These are phyloP conservation scores for Aricia agestis DNA, from an alignment of 1,140 invertebrate species.

Conservation along the genomic window DNA sequence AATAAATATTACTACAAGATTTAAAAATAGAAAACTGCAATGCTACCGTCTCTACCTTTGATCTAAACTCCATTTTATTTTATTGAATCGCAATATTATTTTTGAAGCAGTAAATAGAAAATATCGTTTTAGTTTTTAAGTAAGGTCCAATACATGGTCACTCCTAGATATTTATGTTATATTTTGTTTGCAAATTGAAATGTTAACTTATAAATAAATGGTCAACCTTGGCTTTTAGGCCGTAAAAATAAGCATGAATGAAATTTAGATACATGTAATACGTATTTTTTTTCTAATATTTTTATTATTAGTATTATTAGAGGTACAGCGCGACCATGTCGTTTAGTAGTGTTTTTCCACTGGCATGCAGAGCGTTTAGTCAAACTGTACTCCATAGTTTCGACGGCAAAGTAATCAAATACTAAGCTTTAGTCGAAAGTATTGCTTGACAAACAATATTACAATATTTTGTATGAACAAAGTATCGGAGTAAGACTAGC, in stretches of 20 bases:
- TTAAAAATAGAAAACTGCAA: conserved; percentile 25
- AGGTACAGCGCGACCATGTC: too few relatives aligned
- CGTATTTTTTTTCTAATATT: not conserved
- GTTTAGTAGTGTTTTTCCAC: too few relatives aligned
- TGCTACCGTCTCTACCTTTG: conserved; percentile 27
- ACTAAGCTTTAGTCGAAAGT: too few relatives aligned
- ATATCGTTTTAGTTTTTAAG: not conserved
- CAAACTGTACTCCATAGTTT: too few relatives aligned
- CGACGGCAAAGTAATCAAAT: too few relatives aligned
- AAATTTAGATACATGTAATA: not conserved
- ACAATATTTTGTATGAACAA: not conserved
- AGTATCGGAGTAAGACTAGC: not conserved
- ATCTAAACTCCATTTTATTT: conserved; percentile 15
- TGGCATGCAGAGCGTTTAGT: too few relatives aligned
- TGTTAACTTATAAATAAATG: not conserved
- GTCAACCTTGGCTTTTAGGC: not conserved
- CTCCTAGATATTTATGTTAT: not conserved
- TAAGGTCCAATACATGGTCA: not conserved
- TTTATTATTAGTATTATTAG: not conserved
- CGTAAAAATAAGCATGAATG: not conserved
- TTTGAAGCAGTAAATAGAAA: not conserved
- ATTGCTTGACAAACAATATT: not conserved
- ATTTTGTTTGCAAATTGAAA: not conserved
- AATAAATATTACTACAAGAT: conserved; percentile 35
- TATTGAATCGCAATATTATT: not conserved